Evolutionary conservation across 2,888 invertebrate species (phyloP), one percentile per base, ranked within the genome.

Genomic region (Pollenia labialis): DNA sequence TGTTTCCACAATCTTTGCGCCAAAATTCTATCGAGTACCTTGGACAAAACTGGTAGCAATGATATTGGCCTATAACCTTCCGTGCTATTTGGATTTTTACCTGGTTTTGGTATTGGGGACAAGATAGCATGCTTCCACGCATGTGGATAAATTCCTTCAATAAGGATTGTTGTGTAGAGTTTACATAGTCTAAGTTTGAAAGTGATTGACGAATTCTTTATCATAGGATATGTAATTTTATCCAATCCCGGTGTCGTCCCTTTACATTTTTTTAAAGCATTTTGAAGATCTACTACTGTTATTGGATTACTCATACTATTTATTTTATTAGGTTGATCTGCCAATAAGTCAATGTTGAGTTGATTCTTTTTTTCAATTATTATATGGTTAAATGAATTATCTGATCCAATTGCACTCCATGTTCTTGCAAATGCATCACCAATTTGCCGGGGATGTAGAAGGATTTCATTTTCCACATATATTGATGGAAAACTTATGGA

Each of bases 61-160:
- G n/a, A n/a, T n/a, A n/a, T n/a, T n/a, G n/a, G n/a, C n/a, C n/a
- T n/a, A n/a, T n/a, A n/a, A n/a, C n/a, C n/a, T n/a, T n/a, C n/a
- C n/a, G n/a, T n/a, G n/a, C n/a, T n/a, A n/a, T n/a, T n/a, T n/a
- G n/a, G n/a, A n/a, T n/a, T n/a, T n/a, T n/a, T n/a, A n/a, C n/a
- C n/a, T n/a, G n/a, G n/a, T n/a, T n/a, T n/a, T n/a, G n/a, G n/a
- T n/a, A n/a, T 60, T 16, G 69, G 69, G 8, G 23, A 32, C 2
- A 80, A 60, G 16, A 81, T 52, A 0, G 42, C 64, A 2, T 50
- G 48, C 23, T 72, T 81, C 54, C 64, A 81, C 12, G 71, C 74
- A 46, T 81, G 74, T 9, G 74, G 74, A 48, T 54, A 74, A 40
- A 54, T 66, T 9, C 74, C 74, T 12, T 64, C 44, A 2, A 11